These are phyloP conservation scores for Rhinolophus sinicus DNA, from an alignment of 2,113 vertebrate genomes.

Conservation along the genomic window DNA sequence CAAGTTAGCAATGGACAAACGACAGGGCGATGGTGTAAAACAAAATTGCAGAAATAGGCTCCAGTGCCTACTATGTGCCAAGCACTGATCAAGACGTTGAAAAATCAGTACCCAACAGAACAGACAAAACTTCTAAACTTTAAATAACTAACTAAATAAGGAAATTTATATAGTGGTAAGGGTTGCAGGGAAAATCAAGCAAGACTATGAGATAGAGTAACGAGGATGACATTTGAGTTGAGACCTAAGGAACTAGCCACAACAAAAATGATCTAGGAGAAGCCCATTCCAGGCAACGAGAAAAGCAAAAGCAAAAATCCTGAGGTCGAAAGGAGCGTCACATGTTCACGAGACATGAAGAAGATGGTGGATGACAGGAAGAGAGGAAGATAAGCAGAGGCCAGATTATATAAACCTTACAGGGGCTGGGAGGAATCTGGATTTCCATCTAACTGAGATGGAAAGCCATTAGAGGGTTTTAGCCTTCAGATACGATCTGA, in stretches of 20 bases:
- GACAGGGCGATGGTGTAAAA: not conserved
- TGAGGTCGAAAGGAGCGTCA: not conserved
- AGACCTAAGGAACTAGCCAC: not conserved
- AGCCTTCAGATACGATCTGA: not conserved
- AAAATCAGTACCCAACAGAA: not conserved
- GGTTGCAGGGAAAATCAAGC: not conserved
- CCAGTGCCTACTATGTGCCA: not conserved
- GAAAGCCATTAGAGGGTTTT: not conserved
- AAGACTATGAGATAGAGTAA: not conserved
- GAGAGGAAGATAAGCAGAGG: not conserved
- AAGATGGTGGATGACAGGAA: not conserved
- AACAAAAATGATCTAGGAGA: not conserved
- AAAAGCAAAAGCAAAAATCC: not conserved
- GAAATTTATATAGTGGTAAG: not conserved
- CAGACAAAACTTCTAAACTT: not conserved
- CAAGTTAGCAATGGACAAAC: not conserved
- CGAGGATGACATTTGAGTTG: not conserved
- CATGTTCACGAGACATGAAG: not conserved
- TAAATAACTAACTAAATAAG: not conserved
- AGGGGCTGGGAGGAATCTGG: not conserved
- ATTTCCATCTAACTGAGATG: not conserved
- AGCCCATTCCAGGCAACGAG: not conserved
- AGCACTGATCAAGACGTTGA: not conserved
- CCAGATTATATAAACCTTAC: not conserved
- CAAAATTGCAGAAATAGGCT: not conserved